Conservation (phyloP, 2,113 vertebrate species). For the Spea multiplicata region DNA sequence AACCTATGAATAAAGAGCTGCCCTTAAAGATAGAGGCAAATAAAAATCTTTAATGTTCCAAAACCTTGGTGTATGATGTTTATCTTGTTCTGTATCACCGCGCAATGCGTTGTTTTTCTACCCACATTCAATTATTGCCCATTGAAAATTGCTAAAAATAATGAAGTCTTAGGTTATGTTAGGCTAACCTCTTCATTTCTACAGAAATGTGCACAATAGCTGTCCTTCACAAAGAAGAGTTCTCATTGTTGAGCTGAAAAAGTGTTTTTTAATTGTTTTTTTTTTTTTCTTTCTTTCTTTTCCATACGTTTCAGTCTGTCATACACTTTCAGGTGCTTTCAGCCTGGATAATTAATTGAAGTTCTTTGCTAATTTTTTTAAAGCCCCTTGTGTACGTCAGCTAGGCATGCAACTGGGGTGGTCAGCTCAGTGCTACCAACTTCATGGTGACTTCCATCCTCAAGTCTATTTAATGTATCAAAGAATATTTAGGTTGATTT, state of each 20-base stretch:
- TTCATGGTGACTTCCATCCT: too few species aligned
- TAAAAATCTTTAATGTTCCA: conserved; percentile 35
- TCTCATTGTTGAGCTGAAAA: conserved; percentile 37
- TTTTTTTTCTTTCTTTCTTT: neutral
- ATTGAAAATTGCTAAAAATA: conserved; percentile 48
- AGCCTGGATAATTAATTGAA: conserved; percentile 27
- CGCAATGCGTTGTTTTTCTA: conserved; percentile 43
- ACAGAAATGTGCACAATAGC: conserved; percentile 42
- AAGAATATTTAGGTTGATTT: too few species aligned
- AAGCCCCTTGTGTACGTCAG: too few species aligned
- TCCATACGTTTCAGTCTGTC: conserved; percentile 34
- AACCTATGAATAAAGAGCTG: conserved; percentile 33
- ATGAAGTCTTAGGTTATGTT: conserved; percentile 48
- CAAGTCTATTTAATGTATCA: too few species aligned
- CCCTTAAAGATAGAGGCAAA: conserved; percentile 40
- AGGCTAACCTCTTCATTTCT: conserved; percentile 48
- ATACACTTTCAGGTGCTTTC: conserved; percentile 31
- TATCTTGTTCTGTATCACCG: conserved; percentile 43
- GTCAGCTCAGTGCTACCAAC: too few species aligned
- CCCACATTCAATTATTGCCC: conserved; percentile 47
- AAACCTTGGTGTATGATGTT: conserved; percentile 44
- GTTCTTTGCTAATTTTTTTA: conserved; percentile 9
- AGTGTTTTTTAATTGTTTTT: neutral
- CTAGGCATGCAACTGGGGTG: too few species aligned
- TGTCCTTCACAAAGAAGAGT: conserved; percentile 43